Evolutionary conservation across 2,888 invertebrate genomes (phyloP), one percentile per base, ranked within the genome.

Genomic region (Agriopis marginaria): DNA sequence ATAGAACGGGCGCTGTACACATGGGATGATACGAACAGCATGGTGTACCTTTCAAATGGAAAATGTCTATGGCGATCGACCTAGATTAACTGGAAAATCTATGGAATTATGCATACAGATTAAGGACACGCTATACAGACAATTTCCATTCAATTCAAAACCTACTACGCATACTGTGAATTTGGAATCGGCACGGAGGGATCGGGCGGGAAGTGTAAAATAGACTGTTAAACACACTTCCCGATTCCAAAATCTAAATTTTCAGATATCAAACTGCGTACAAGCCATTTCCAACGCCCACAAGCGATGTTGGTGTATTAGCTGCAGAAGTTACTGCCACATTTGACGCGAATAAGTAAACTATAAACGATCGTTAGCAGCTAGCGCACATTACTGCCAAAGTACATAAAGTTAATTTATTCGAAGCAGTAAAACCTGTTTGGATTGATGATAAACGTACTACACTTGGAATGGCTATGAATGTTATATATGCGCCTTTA

Each of bases 361-460:
- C 70, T 72, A 72, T 77, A 75, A 67, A 75, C 71, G 75, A 73
- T 76, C 76, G 72, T 75, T 72, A 72, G 70, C 67, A 75, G 72
- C 78, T 68, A 77, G 54, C 63, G 71, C 72, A 65, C 73, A 74
- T 77, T 75, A 79, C 67, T 77, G 79, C 80, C 79, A 79, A 79
- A 72, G 71, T 71, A 79, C 84, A 82, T 85, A 81, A 84, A 86
- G 82, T 75, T 77, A 82, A 83, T 85, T 81, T 84, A 85, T 82
- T 77, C 76, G 49, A 61, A 68, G 78, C 72, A 75, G 70, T 85
- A 81, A 83, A 83, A 79, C 72, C 72, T 67, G 77, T 77, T 75
- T 71, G 78, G 75, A 78, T 82, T 80, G 77, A 79, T 78, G 77
- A 74, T 79, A 79, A 79, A 80, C 73, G 68, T 70, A 76, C 61